Evolutionary conservation across 2,797 vertebrate genomes (phyloP), one percentile per base, ranked within the genome.

Genomic region (Melanitta fusca): DNA sequence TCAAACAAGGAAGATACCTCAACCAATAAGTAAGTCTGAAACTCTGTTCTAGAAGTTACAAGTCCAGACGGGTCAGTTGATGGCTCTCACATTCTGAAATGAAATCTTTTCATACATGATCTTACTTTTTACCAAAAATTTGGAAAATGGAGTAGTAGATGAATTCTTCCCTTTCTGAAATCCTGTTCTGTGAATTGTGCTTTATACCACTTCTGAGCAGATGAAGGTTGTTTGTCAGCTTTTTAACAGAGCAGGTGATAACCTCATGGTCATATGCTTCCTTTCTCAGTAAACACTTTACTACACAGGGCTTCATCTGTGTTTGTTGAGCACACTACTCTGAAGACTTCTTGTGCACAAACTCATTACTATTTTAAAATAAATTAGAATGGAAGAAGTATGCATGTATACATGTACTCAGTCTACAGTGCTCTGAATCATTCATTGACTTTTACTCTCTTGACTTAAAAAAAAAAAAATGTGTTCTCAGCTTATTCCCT

Each of bases 11-110:
- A 91, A 30, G 12, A 24, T 13, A 73, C 3, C 16, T 83, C 65
- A 80, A 28, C 13, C 8, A 10, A 21, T 8, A 36, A 62, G 10
- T 27, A 25, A 69, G n/a, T 73, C 11, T 83, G 70, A 65, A 78
- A 49, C 1, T 64, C 69, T 75, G 39, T 58, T 54, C 24, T 85
- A 88, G 47, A 80, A 83, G 16, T 78, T 85, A 21, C 2, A 4
- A 8, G 36, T 73, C 49, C 19, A 2, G 39, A 3, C 34, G 4
- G 4, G 15, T 79, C 45, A 1, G 0, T 17, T 77, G 36, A 13
- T 62, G 47, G 36, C 8, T 66, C 8, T 68, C 18, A 34, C 8
- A 41, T 57, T 89, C 38, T 6, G 0, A 38, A 36, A 38, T 83
- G 38, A 38, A 83, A 56, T 71, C 2, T 85, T 43, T 83, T 41